Conservation (phyloP, 2,888 invertebrate genomes). For the Archaeoteleia sp. region DNA sequence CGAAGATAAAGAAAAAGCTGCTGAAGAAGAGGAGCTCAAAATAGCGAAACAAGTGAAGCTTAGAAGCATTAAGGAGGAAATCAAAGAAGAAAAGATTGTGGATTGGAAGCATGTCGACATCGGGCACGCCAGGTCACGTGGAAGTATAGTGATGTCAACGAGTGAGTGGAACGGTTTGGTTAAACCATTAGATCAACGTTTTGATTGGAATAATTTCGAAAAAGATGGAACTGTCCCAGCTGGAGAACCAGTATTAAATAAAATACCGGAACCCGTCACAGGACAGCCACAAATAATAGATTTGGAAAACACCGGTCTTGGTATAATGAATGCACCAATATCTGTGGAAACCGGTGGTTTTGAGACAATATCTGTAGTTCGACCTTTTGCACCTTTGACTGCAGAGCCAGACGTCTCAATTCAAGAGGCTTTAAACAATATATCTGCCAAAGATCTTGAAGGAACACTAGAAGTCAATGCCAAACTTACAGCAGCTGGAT, state of each 20-base stretch:
- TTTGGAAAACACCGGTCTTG: constrained; percentile 71
- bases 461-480: constrained; percentile 79
- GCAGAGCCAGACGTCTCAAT: constrained; percentile 76
- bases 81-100: constrained; percentile 68
- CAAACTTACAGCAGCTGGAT: constrained; percentile 77
- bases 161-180: constrained; percentile 80
- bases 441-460: constrained; percentile 78
- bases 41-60: constrained; percentile 70
- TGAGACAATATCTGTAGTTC: constrained; percentile 80
- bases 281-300: constrained; percentile 77
- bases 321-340: constrained; percentile 72
- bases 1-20: constrained; percentile 84
- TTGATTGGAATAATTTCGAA: constrained; percentile 74
- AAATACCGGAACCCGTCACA: constrained; percentile 76
- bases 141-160: constrained; percentile 73
- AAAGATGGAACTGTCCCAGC: constrained; percentile 59
- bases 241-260: constrained; percentile 64
- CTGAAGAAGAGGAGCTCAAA: constrained; percentile 79
- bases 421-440: constrained; percentile 76
- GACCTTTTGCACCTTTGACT: constrained; percentile 78
- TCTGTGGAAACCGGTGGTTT: constrained; percentile 77
- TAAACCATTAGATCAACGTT: constrained; percentile 79
- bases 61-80: constrained; percentile 66
- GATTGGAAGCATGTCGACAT: constrained; percentile 77
- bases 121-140: constrained; percentile 77